Evolutionary conservation across 2,113 vertebrate genomes (phyloP).

Genomic region (Chlorodrepanis virens): DNA sequence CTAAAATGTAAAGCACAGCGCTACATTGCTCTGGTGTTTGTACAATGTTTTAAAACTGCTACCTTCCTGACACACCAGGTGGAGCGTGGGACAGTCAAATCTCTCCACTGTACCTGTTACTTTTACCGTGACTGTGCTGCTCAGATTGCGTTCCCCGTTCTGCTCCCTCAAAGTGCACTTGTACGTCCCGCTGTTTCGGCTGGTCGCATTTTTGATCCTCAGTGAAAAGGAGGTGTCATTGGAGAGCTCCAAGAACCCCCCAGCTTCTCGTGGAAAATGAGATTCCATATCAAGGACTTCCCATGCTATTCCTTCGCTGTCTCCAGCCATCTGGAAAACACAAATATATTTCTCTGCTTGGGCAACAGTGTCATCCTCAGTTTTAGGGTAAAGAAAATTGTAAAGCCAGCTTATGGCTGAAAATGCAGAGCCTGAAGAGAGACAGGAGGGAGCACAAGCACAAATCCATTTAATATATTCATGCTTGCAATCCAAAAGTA

Average conservation of each 20-base stretch:
- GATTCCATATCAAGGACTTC: not conserved
- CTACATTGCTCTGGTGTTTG: not conserved
- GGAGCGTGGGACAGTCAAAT: not conserved
- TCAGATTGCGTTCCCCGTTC: constrained; percentile 33
- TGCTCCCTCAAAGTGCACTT: constrained; percentile 45
- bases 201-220: constrained; percentile 60
- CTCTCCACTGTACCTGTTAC: constrained; percentile 71
- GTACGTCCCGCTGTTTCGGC: constrained; percentile 48
- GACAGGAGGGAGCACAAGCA: rapidly evolving
- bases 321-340: constrained; percentile 57
- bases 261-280: not conserved
- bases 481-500: not conserved
- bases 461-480: not conserved
- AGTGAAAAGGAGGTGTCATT: constrained; percentile 31
- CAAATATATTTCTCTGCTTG: not conserved
- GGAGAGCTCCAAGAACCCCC: not conserved
- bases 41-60: not conserved
- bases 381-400: not conserved
- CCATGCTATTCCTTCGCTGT: not conserved
- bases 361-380: not conserved
- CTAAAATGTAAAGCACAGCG: constrained; percentile 49
- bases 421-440: not conserved
- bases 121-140: constrained; percentile 39
- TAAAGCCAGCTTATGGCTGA: not conserved
- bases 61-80: rapidly evolving